These are phyloP conservation scores for Lasioglossum vierecki DNA, from an alignment of 2,888 invertebrate species.

Conservation along the genomic window DNA sequence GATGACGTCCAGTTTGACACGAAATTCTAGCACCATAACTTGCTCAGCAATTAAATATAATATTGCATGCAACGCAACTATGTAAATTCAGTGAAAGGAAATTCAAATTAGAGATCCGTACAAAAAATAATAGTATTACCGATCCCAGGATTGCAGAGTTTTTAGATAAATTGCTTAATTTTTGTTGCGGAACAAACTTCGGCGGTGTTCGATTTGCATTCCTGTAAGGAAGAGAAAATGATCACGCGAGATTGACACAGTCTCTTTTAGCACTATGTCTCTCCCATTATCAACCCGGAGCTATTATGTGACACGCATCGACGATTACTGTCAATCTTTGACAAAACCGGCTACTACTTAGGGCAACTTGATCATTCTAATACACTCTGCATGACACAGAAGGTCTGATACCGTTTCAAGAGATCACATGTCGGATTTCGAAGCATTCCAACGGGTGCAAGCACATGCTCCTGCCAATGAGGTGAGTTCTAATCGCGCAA, in stretches of 20 bases:
- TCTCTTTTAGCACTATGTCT: conserved; percentile 36
- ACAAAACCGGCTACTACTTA: conserved; percentile 56
- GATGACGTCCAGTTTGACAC: not conserved
- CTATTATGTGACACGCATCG: conserved; percentile 51
- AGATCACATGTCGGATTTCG: conserved; percentile 17
- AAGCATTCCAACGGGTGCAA: conserved; percentile 6
- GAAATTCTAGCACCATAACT: not conserved
- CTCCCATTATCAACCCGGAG: conserved; percentile 41
- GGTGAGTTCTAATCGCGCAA: not conserved
- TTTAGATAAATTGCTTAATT: not conserved
- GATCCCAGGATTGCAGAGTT: not conserved
- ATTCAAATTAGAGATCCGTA: conserved; percentile 1
- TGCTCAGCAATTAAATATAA: not conserved
- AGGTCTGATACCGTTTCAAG: conserved; percentile 27
- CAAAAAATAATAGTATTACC: not conserved
- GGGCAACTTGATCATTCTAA: conserved; percentile 33
- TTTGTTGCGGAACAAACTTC: not conserved
- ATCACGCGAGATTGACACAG: conserved; percentile 22
- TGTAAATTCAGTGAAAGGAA: conserved; percentile 7
- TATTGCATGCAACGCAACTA: not conserved
- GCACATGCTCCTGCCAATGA: not conserved
- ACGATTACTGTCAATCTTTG: conserved; percentile 53
- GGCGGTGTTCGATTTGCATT: not conserved
- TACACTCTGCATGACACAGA: conserved; percentile 1
- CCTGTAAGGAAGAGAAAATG: not conserved